Conservation (phyloP, 2,113 vertebrate genomes). For the Neodon shergylaensis region DNA sequence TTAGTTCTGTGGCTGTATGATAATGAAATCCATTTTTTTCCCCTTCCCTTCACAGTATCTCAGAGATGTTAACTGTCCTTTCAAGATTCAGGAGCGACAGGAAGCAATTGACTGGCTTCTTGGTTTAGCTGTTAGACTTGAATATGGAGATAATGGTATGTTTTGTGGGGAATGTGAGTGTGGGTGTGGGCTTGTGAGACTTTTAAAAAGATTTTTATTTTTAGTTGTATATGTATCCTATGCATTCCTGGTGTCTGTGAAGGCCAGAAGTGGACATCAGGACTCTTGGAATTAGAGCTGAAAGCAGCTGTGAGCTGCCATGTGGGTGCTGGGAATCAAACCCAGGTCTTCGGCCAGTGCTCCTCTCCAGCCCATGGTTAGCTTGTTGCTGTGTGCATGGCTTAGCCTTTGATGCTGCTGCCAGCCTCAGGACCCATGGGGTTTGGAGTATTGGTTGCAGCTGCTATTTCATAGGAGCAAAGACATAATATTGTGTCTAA, state of each 20-base stretch:
- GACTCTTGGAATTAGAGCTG: not conserved
- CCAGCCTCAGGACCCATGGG: not conserved
- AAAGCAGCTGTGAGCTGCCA: not conserved
- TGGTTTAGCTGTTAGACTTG: conserved; percentile 96
- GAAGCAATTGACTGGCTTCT: conserved; percentile 97
- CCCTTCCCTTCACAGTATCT: conserved; percentile 88
- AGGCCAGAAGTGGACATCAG: not conserved
- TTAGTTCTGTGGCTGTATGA: conserved; percentile 23
- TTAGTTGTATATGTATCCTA: not conserved
- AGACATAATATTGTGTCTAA: not conserved
- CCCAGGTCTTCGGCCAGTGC: not conserved
- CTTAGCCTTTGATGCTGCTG: not conserved
- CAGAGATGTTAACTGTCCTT: conserved; percentile 95
- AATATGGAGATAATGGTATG: conserved; percentile 97
- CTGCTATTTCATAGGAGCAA: conserved; percentile 9
- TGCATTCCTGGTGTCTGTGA: not conserved
- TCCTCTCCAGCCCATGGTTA: not conserved
- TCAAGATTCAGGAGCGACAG: conserved; percentile 90
- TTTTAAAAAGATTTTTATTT: not conserved
- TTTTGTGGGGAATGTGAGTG: not conserved
- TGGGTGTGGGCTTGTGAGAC: not conserved
- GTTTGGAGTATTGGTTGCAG: conserved; percentile 27
- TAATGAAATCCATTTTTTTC: conserved; percentile 44
- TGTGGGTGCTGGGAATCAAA: not conserved
- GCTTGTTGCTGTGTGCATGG: not conserved